Evolutionary conservation across 2,888 invertebrate species (phyloP), one percentile per base, ranked within the genome.

Genomic region (Spodoptera picta): DNA sequence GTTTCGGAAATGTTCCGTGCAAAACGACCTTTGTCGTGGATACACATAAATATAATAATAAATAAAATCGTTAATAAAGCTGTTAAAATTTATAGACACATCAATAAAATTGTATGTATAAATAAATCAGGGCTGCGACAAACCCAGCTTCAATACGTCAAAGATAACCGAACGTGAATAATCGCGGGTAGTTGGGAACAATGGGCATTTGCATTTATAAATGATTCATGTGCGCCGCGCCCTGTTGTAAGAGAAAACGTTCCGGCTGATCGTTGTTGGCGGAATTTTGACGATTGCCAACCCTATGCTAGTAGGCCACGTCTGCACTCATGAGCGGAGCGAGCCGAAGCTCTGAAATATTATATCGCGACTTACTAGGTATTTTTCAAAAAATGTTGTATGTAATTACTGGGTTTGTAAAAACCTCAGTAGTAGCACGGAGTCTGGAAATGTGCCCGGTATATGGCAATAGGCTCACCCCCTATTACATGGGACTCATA

Each of bases 191-290:
- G 87, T 88, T 87, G 86, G 82, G 81, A 90, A 89, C 89, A 87
- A 88, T 85, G 79, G 85, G 80, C 83, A 90, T 90, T 90, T 90
- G 89, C 90, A 91, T 90, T 88, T 87, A 91, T 92, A 90, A 90
- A 92, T 92, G 90, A 92, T 92, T 92, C 91, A 92, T 91, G 89
- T 58, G 81, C 79, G 73, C 75, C 73, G 77, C 72, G 76, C 82
- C 83, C 81, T 86, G 88, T 87, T 87, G 85, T 83, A 83, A 83
- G 87, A 87, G 88, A 87, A 89, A 90, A 89, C 88, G 87, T 84
- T 82, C 71, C 62, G 66, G 72, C 76, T 81, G 83, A 86, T 83
- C 82, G 82, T 65, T 83, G 80, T 64, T 77, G 81, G 67, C 68
- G 76, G 82, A 81, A 73, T 87, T 85, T 80, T 86, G 86, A 83